Evolutionary conservation across 2,113 vertebrate genomes (phyloP).

Genomic region (Deroptyus accipitrinus): DNA sequence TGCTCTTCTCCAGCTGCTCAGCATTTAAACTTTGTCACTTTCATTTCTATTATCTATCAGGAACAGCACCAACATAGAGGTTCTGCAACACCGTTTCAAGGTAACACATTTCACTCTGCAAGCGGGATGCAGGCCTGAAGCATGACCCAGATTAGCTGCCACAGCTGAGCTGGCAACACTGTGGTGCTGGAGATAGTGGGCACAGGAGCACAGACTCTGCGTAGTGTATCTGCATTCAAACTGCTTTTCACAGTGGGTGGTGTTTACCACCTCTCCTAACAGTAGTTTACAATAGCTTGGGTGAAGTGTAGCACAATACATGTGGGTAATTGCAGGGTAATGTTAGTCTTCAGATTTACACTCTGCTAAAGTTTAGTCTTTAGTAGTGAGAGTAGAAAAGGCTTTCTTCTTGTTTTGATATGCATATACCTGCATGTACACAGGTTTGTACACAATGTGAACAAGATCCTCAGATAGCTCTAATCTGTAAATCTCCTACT

Average conservation of each 20-base stretch:
- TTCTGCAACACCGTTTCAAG: background rate
- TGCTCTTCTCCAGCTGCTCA: background rate
- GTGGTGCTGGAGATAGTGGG: background rate
- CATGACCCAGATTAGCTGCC: background rate
- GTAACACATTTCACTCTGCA: background rate
- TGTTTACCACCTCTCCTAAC: background rate
- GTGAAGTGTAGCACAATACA: background rate
- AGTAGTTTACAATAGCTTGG: background rate
- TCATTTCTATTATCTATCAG: background rate
- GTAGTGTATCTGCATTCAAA: background rate
- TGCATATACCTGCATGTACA: background rate
- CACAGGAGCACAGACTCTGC: background rate
- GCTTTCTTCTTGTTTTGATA: background rate
- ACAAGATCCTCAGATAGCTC: background rate
- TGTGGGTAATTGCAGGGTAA: background rate
- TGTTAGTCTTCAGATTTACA: background rate
- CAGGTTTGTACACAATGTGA: background rate
- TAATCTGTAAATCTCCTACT: background rate
- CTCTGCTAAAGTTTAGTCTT: background rate
- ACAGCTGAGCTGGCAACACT: background rate
- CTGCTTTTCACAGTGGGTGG: background rate
- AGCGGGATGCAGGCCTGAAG: background rate
- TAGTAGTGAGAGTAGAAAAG: background rate
- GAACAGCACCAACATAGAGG: background rate
- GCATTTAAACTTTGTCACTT: background rate